phyloP scores from a whole-genome alignment of 2,888 invertebrate species.

The Deroplatys truncata region DNA sequence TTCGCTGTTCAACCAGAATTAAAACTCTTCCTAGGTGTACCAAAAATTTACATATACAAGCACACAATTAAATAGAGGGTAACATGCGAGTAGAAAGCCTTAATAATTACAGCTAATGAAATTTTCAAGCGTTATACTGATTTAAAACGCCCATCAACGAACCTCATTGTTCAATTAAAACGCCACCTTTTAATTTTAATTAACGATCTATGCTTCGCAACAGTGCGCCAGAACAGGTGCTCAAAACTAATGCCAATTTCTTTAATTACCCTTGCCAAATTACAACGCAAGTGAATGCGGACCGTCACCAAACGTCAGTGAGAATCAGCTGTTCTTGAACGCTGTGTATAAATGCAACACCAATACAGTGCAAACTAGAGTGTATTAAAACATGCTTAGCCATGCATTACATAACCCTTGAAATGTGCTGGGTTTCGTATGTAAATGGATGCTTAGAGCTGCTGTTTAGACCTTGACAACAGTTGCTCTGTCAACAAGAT shows the following conservation, averaged over 20 bases:
- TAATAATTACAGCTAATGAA: too few species aligned
- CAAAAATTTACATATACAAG: too few species aligned
- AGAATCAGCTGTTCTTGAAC: not conserved
- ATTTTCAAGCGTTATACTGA: not conserved
- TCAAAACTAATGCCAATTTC: not conserved
- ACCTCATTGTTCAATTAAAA: not conserved
- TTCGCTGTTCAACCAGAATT: too few species aligned
- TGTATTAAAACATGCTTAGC: not conserved
- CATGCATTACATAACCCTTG: not conserved
- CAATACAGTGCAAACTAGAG: not conserved
- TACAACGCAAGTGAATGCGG: not conserved
- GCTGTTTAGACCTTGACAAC: not conserved
- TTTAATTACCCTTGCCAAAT: not conserved
- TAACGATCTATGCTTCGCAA: not conserved
- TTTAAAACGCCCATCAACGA: not conserved
- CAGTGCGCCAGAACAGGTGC: not conserved
- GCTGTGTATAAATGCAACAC: not conserved
- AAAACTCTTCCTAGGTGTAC: too few species aligned
- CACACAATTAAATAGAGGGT: too few species aligned
- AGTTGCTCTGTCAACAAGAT: constrained; percentile 8
- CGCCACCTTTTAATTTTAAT: not conserved
- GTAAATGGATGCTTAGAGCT: not conserved
- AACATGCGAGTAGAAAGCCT: too few species aligned
- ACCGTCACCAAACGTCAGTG: not conserved
- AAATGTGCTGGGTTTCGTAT: not conserved